A percentile compares a stretch with the other conserved stretches of the same genome.
phyloP scores from a whole-genome alignment of 1,140 invertebrate genomes.

The Drosophila baimaii region DNA sequence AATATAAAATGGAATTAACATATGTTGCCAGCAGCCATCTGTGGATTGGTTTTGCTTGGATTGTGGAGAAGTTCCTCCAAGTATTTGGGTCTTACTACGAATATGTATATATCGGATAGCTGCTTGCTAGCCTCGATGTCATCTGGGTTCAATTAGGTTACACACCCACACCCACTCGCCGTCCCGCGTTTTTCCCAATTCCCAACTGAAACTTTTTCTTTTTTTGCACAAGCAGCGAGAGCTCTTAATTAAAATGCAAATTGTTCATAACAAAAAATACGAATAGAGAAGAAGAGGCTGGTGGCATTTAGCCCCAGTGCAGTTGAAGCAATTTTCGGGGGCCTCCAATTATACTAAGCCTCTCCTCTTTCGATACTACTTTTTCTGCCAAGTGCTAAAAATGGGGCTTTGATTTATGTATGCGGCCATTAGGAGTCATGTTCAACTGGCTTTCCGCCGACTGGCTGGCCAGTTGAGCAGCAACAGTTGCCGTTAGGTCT shows the following conservation, averaged over 20 bases:
- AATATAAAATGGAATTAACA: conserved; percentile 61
- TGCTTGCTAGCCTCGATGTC: conserved; percentile 53
- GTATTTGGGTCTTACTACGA: conserved; percentile 3
- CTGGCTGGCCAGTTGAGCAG: conserved; percentile 69
- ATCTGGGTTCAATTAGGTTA: conserved; percentile 72
- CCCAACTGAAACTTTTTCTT: conserved; percentile 46
- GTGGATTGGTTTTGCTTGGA: conserved; percentile 13
- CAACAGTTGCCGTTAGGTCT: conserved; percentile 78
- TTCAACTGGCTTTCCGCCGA: conserved; percentile 70
- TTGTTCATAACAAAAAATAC: conserved; percentile 41
- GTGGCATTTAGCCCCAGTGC: conserved; percentile 11
- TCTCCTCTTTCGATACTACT: conserved; percentile 26
- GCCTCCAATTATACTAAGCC: conserved; percentile 24
- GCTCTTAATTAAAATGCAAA: conserved; percentile 77
- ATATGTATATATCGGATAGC: conserved; percentile 3
- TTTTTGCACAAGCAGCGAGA: conserved; percentile 43
- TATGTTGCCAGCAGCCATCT: conserved; percentile 54
- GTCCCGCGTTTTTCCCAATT: conserved; percentile 12
- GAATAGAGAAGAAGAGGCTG: conserved; percentile 24
- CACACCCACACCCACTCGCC: conserved; percentile 24
- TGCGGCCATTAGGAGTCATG: conserved; percentile 73
- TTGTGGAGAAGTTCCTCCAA: conserved; percentile 7
- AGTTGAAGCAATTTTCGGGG: conserved; percentile 22
- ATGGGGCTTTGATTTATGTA: conserved; percentile 81
- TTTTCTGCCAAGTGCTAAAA: conserved; percentile 68